Base-by-base conservation (phyloP, 2,888 invertebrate genomes). In the Agrochola circellaris region DNA sequence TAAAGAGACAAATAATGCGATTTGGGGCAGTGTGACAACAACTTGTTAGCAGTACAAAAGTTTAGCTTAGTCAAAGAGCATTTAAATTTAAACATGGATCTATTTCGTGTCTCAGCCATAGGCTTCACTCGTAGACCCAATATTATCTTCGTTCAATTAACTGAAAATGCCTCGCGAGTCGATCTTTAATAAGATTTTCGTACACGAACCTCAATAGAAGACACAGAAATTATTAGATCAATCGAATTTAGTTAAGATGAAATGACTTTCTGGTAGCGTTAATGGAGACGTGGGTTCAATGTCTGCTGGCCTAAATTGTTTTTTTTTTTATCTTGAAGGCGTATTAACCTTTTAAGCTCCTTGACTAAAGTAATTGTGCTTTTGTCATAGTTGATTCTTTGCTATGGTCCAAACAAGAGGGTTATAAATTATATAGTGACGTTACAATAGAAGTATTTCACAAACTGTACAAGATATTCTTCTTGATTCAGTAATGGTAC, bases 151-250 rank as follows among this genome's bases (percentile, higher is more conserved):
- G 77, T 75, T 77, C 69, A 77, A 61, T 81, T 70, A 81, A 81
- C 84, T 73, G 30, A 65, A 64, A 64, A 34, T 26, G 26, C n/a
- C 45, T 9, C 34, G 23, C 20, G 30, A 83, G 48, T 58, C 26
- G 34, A 71, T 73, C 48, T 72, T 62, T 73, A 73, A 74, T 54
- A 26, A 60, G 38, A 74, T 84, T 68, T 64, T 77, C 62, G 84
- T 77, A 30, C 77, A 77, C 48, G 66, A 70, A 70, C 72, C 54
- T 66, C 56, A 20, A 38, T 54, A 54, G 9, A 42, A 54, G 74
- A 80, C 69, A 77, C 48, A 30, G 71, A 83, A 77, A 84, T 84
- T 81, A 61, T 70, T 73, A 48, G 60, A 79, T 75, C 83, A 73
- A 66, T 75, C 45, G 65, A 77, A 76, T 71, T 73, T 26, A 48